A percentile compares a stretch with the other conserved stretches of the same genome.
Conservation (phyloP, 2,113 vertebrate genomes). For the Mystacornis crossleyi region DNA sequence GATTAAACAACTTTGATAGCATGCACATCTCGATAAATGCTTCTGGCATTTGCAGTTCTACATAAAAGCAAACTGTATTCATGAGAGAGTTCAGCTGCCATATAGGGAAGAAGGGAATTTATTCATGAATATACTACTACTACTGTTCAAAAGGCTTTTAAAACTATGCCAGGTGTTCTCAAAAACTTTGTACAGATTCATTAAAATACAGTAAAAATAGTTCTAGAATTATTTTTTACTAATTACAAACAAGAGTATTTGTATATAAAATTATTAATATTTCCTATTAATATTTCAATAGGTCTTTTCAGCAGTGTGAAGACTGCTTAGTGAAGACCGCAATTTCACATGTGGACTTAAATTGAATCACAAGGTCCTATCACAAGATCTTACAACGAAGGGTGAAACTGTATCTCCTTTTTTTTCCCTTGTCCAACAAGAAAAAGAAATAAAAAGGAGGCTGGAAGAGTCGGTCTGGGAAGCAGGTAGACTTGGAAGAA, state of each 20-base stretch:
- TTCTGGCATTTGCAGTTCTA: background rate
- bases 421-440: background rate
- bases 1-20: background rate
- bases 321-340: background rate
- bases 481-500: background rate
- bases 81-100: background rate
- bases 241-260: background rate
- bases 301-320: background rate
- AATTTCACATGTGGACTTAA: background rate
- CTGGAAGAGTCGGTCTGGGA: background rate
- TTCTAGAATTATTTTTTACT: background rate
- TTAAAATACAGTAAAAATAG: background rate
- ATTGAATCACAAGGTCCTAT: background rate
- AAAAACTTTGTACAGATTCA: background rate
- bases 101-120: background rate
- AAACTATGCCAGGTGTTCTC: background rate
- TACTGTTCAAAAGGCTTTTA: background rate
- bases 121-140: background rate
- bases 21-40: background rate
- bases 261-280: background rate
- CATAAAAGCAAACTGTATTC: background rate
- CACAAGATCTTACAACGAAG: background rate
- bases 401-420: background rate
- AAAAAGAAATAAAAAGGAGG: background rate
- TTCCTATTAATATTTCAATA: background rate